A percentile compares a stretch with the other conserved stretches of the same genome.
Evolutionary conservation across 2,113 vertebrate species (phyloP).

Genomic region (Nansenia antarctica): DNA sequence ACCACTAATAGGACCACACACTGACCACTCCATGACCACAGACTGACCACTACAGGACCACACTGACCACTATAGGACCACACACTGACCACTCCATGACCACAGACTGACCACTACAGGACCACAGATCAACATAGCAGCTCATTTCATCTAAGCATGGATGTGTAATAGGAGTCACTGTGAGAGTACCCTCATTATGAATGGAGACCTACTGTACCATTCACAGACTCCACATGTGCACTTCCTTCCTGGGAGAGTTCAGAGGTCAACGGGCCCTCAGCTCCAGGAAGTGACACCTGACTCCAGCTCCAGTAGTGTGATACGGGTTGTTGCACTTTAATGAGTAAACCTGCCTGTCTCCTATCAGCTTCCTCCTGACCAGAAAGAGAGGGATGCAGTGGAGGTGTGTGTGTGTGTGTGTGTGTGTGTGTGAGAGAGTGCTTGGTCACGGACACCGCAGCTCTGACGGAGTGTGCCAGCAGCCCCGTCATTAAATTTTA

Average conservation of each 20-base stretch:
- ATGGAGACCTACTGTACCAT: too few relatives aligned
- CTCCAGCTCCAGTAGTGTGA: slow-evolving; percentile 13
- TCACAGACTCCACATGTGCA: not conserved
- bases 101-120: too few relatives aligned
- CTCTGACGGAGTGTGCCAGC: not conserved
- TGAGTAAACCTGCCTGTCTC: slow-evolving; percentile 35
- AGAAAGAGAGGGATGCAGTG: slow-evolving; percentile 30
- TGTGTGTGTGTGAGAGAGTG: not conserved
- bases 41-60: too few relatives aligned
- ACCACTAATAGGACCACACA: too few relatives aligned
- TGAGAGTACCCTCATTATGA: too few relatives aligned
- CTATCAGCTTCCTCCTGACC: slow-evolving; percentile 55
- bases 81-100: too few relatives aligned
- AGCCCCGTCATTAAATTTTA: slow-evolving; percentile 31
- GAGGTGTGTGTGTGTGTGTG: not conserved
- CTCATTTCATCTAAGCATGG: too few relatives aligned
- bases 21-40: too few relatives aligned
- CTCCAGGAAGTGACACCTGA: slow-evolving; percentile 36
- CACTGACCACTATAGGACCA: too few relatives aligned
- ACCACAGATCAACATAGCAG: too few relatives aligned
- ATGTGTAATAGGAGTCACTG: too few relatives aligned
- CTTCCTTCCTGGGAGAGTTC: slow-evolving; percentile 2
- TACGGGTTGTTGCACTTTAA: slow-evolving; percentile 57
- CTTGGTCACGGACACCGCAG: not conserved
- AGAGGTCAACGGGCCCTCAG: slow-evolving; percentile 10